Percentiles rank a stretch among this genome's conserved stretches.
These are phyloP conservation scores for Dastarcus helophoroides DNA, from an alignment of 2,888 invertebrate species.

Conservation along the genomic window DNA sequence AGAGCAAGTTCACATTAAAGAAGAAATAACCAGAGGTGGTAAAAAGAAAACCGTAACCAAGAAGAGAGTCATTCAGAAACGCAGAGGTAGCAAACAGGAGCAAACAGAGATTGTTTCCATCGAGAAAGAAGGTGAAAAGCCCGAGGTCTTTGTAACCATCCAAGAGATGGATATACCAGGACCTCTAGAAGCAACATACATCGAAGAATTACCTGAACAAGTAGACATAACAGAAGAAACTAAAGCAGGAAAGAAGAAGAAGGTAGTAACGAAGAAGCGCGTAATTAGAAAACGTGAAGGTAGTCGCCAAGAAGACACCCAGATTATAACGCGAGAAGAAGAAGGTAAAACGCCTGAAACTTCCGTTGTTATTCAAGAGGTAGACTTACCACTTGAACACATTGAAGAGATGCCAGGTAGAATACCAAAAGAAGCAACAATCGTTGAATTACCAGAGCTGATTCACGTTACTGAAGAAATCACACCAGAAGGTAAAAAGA, in stretches of 20 bases:
- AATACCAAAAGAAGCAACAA: slow-evolving; percentile 5
- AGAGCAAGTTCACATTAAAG: slow-evolving; percentile 9
- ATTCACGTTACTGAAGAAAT: slow-evolving; percentile 15
- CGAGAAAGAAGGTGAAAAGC: slow-evolving; percentile 34
- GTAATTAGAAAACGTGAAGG: slow-evolving; percentile 26
- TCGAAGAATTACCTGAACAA: slow-evolving; percentile 26
- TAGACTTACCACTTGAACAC: slow-evolving; percentile 12
- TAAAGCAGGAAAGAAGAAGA: slow-evolving; percentile 28
- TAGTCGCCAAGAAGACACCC: slow-evolving; percentile 28
- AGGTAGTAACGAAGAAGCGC: slow-evolving; percentile 30
- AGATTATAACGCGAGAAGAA: slow-evolving; percentile 27
- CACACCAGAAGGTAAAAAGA: slow-evolving; percentile 15
- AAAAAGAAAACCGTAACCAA: slow-evolving; percentile 19
- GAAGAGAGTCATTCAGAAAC: slow-evolving; percentile 24
- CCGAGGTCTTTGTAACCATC: too few relatives aligned
- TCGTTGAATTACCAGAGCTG: slow-evolving; percentile 25
- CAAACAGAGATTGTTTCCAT: slow-evolving; percentile 32
- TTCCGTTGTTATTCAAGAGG: slow-evolving; percentile 21
- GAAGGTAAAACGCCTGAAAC: slow-evolving; percentile 24
- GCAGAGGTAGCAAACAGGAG: too few relatives aligned
- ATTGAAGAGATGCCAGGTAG: slow-evolving; percentile 15
- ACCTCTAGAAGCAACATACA: slow-evolving; percentile 15
- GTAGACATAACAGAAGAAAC: slow-evolving; percentile 16
- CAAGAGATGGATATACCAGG: too few relatives aligned
- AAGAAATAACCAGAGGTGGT: slow-evolving; percentile 18